phyloP scores from a whole-genome alignment of 1,140 invertebrate genomes.

The Drosophila erecta region DNA sequence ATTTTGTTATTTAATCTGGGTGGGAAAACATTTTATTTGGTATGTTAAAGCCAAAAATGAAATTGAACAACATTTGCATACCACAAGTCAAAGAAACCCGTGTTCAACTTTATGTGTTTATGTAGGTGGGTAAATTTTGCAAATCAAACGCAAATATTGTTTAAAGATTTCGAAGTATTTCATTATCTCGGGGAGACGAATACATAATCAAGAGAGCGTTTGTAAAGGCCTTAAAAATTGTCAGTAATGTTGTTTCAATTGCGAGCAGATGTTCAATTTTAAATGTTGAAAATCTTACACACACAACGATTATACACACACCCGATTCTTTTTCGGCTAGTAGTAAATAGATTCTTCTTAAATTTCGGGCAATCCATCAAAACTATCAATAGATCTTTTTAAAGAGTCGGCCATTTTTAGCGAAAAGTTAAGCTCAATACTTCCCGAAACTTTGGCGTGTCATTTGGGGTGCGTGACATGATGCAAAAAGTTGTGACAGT shows the following conservation, averaged over 20 bases:
- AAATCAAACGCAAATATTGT: conserved; percentile 4
- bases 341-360: too few species aligned
- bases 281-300: background rate
- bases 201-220: background rate
- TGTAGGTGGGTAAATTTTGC: conserved; percentile 7
- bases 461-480: conserved; percentile 45
- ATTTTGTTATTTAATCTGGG: conserved; percentile 35
- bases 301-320: background rate
- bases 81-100: conserved; percentile 8
- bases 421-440: conserved; percentile 4
- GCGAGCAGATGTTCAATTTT: background rate
- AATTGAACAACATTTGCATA: conserved; percentile 21
- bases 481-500: conserved; percentile 39
- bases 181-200: too few species aligned
- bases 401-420: background rate
- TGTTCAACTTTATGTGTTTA: conserved; percentile 11
- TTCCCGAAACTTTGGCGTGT: background rate
- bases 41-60: conserved; percentile 10
- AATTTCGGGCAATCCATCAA: background rate
- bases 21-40: conserved; percentile 23
- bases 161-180: background rate
- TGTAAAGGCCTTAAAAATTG: background rate
- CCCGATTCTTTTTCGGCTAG: background rate
- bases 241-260: background rate
- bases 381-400: conserved; percentile 4